These are phyloP conservation scores for Protobothrops mucrosquamatus DNA, from an alignment of 2,113 vertebrate species.

Conservation along the genomic window DNA sequence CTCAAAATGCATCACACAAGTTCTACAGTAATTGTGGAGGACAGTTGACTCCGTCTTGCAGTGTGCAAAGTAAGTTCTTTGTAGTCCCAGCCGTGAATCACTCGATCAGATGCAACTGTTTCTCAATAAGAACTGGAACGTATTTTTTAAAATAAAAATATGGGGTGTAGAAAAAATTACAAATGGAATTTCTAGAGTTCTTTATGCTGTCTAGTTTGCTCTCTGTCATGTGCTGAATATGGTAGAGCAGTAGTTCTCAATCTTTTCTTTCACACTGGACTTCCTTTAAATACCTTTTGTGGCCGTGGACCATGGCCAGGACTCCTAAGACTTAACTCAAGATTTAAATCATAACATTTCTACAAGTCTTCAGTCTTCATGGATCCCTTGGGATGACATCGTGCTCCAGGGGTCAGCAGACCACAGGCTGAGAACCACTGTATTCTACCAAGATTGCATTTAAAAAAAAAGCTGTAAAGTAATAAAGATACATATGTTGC, in stretches of 20 bases:
- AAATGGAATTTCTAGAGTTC: background rate
- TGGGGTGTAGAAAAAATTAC: background rate
- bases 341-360: background rate
- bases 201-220: background rate
- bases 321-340: background rate
- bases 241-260: background rate
- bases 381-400: background rate
- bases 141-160: background rate
- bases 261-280: background rate
- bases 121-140: background rate
- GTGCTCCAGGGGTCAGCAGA: background rate
- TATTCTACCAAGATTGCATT: background rate
- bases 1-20: slow-evolving; percentile 48
- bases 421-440: background rate
- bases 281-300: background rate
- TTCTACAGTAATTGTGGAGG: slow-evolving; percentile 72
- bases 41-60: background rate
- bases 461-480: background rate
- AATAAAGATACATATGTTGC: background rate
- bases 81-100: background rate
- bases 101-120: background rate
- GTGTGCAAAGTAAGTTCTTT: slow-evolving; percentile 40
- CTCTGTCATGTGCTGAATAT: background rate
- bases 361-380: background rate
- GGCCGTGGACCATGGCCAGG: background rate